Evolutionary conservation across 2,888 invertebrate genomes (phyloP).

Genomic region (Elgonia sp.): DNA sequence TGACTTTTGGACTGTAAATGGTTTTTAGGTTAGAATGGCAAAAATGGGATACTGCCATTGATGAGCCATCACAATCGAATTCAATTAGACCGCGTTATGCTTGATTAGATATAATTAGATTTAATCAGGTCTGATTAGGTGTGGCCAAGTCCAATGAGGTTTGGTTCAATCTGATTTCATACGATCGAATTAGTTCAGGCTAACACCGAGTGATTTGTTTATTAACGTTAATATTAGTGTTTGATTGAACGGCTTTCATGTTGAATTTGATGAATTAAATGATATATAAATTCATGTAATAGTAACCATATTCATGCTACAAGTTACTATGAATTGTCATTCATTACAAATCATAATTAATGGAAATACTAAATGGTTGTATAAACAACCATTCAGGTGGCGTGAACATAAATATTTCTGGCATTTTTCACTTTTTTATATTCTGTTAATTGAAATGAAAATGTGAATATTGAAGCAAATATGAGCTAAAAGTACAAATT

Average conservation of each 20-base stretch:
- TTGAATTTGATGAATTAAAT: no score
- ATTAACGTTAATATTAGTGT: conserved; percentile 16
- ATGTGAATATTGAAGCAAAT: no score
- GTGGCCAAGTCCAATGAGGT: conserved; percentile 59
- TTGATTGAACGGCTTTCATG: neutral
- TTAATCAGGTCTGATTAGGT: conserved; percentile 66
- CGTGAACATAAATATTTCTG: no score
- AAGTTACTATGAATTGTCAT: no score
- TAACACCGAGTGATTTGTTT: conserved; percentile 47
- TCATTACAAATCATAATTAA: no score
- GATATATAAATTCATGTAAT: no score
- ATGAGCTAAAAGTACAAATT: no score
- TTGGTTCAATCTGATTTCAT: conserved; percentile 60
- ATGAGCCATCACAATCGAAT: conserved; percentile 31
- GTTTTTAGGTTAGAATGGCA: neutral
- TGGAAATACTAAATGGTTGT: no score
- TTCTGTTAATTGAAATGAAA: no score
- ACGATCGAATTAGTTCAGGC: conserved; percentile 54
- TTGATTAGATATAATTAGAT: conserved; percentile 61
- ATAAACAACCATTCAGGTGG: no score
- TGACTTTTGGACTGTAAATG: neutral
- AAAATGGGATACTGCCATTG: neutral
- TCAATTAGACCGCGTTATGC: conserved; percentile 29
- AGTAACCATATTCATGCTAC: no score
- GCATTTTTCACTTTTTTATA: no score